Evolutionary conservation across 2,113 vertebrate genomes (phyloP).

Genomic region (Oryctolagus cuniculus): DNA sequence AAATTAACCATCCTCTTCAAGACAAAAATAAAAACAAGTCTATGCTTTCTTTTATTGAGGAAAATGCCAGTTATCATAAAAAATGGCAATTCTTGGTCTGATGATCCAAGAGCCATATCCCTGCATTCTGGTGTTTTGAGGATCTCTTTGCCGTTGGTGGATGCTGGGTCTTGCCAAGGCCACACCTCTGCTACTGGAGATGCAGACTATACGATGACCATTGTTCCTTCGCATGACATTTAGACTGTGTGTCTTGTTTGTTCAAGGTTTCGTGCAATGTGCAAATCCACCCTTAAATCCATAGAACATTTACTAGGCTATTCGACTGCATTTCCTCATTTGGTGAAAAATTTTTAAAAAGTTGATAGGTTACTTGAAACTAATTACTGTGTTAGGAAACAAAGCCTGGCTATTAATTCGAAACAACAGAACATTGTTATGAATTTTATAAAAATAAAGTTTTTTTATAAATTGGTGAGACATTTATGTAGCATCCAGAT

Average conservation of each 20-base stretch:
- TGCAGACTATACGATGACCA: neutral
- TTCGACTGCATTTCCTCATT: constrained; percentile 76
- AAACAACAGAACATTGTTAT: constrained; percentile 77
- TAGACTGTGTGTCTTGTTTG: constrained; percentile 38
- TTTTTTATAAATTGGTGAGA: constrained; percentile 57
- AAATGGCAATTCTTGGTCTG: neutral
- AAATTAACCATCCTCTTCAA: neutral
- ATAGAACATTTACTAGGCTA: constrained; percentile 75
- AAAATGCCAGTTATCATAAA: too few species aligned
- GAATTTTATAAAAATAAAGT: constrained; percentile 65
- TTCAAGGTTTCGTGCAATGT: constrained; percentile 21
- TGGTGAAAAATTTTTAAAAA: constrained; percentile 51
- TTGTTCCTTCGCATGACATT: constrained; percentile 19
- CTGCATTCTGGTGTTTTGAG: neutral
- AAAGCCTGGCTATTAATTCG: constrained; percentile 68
- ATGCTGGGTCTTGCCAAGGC: neutral
- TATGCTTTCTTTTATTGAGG: neutral
- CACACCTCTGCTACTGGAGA: neutral
- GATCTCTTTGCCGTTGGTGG: neutral
- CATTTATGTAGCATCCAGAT: constrained; percentile 56
- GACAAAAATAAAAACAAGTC: constrained; percentile 12
- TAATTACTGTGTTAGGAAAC: constrained; percentile 39
- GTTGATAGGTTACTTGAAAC: constrained; percentile 39
- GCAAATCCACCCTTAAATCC: constrained; percentile 77
- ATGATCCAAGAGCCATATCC: neutral